phyloP scores from a whole-genome alignment of 2,113 vertebrate species.

The Micronycteris hirsuta region DNA sequence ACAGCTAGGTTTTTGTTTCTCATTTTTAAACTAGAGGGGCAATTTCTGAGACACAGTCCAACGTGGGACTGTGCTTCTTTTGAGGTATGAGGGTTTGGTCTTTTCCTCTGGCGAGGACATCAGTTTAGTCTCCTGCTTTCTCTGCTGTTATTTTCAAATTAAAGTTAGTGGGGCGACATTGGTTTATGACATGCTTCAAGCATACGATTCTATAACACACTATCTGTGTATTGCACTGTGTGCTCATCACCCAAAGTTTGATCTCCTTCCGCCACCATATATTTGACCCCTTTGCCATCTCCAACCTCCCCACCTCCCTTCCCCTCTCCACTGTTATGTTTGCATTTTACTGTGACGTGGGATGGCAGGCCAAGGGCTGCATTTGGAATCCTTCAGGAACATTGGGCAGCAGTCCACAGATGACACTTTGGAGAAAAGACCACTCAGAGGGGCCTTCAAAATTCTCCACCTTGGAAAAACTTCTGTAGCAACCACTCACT shows the following conservation, averaged over 20 bases:
- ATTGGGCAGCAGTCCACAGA: not conserved
- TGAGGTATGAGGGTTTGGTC: not conserved
- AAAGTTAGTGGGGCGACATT: not conserved
- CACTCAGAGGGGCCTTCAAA: not conserved
- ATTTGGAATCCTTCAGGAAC: not conserved
- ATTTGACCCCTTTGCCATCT: not conserved
- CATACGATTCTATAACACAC: not conserved
- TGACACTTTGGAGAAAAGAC: not conserved
- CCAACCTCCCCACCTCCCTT: not conserved
- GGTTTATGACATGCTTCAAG: not conserved
- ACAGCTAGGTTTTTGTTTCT: not conserved
- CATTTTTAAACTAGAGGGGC: not conserved
- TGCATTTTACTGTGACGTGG: not conserved
- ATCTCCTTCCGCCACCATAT: not conserved
- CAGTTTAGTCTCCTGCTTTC: not conserved
- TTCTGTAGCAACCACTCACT: not conserved
- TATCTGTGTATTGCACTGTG: not conserved
- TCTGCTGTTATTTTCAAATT: not conserved
- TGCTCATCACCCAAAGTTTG: not conserved
- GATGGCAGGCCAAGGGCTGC: not conserved
- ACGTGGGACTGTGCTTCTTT: not conserved
- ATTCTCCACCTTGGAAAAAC: not conserved
- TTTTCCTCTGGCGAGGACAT: not conserved
- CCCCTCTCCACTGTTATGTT: not conserved
- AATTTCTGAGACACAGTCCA: conserved; percentile 4